Conservation (phyloP, 2,797 vertebrate genomes). For the Lophius americanus region DNA sequence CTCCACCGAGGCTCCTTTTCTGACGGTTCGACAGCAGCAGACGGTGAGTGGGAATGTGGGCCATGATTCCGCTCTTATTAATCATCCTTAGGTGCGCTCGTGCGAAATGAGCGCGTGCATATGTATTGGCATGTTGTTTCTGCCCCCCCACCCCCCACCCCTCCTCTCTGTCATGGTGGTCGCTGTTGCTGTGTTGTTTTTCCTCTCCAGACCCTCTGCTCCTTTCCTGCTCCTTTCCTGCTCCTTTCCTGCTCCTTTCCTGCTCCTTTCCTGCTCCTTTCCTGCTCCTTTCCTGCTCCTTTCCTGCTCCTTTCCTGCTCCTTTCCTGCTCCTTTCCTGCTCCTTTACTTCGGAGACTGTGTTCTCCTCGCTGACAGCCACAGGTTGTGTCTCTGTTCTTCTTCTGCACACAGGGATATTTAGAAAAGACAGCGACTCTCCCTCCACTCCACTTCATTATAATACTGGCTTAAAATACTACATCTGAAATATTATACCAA, state of each 20-base stretch:
- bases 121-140: constrained; percentile 51
- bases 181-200: constrained; percentile 45
- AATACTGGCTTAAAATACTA: no score
- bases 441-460: no score
- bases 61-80: neutral
- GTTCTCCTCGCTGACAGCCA: constrained; percentile 62
- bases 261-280: constrained; percentile 1
- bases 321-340: constrained; percentile 2
- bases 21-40: constrained; percentile 26
- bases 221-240: constrained; percentile 10
- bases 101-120: constrained; percentile 12
- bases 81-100: constrained; percentile 22
- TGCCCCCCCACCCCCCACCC: constrained; percentile 5
- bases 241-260: neutral
- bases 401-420: neutral
- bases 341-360: constrained; percentile 12
- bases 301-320: neutral
- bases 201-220: neutral
- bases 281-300: neutral
- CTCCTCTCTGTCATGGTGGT: constrained; percentile 74
- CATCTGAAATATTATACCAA: no score
- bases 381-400: constrained; percentile 59
- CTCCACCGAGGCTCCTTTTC: neutral
- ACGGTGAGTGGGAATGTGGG: constrained; percentile 66
- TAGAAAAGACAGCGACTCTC: no score